Base-by-base conservation (phyloP, 2,888 invertebrate genomes). In the Trichogramma evanescens region DNA sequence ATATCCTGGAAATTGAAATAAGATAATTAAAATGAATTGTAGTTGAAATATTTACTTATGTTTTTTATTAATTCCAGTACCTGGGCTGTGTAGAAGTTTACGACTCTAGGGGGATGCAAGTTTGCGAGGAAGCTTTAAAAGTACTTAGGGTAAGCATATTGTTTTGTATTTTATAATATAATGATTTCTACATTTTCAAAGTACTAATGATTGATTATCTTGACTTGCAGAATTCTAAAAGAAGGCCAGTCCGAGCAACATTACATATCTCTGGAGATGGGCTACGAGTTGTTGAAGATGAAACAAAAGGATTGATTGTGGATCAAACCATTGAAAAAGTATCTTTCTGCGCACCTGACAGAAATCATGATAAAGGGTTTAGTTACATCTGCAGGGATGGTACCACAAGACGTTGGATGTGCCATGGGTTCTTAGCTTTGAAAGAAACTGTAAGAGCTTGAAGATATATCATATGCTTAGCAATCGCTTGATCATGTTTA, bases 311-410 rank as follows among this genome's bases (percentile, higher is more conserved):
- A 43, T 85, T 99, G 66, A 94, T 99, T 68, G 97, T 99, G 45
- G 99, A 99, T 80, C 99, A 99, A 81, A 99, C 98, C 39, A 99
- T 99, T 65, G 99, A 99, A 80, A 99, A 99, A 80, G 98, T 99
- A 4, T 99, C 98, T n/a, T 99, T 99, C 80, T 99, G 99, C 80
- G 98, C 99, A 6, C 99, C 99, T 1, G 99, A 99, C 79, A 86
- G 98, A 63, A 95, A 95, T 78, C 94, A 97, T 74, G 97, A 98
- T 73, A 88, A 94, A 66, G 99, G 98, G 26, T 99, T 96, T 81
- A 97, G 98, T 66, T 99, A 99, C 81, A 99, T 99, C 67, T 99
- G 98, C 77, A 87, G 99, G 62, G 99, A 99, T 79, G 99, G 98
- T 62, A 96, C 98, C 9, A 97, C 98, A 0, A 85, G 97, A 5